A percentile compares a stretch with the other conserved stretches of the same genome.
Conservation (phyloP, 1,140 invertebrate genomes). For the Papilio glaucus region DNA sequence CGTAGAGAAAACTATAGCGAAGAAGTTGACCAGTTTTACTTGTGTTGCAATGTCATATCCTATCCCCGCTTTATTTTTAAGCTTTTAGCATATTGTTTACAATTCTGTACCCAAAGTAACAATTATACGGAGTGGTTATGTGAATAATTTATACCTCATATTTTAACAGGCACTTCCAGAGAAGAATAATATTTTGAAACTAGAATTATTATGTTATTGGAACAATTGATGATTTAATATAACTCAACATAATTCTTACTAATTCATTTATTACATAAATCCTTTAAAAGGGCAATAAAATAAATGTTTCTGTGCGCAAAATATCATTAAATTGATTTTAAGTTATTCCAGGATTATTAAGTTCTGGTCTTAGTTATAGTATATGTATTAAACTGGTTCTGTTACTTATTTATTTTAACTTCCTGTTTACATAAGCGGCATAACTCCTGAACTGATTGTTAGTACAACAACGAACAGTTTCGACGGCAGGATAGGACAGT, state of each 20-base stretch:
- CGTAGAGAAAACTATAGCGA: neutral
- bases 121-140: too few relatives aligned
- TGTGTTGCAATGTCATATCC: conserved; percentile 14
- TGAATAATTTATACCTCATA: too few relatives aligned
- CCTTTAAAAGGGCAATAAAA: neutral
- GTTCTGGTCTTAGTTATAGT: too few relatives aligned
- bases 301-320: neutral
- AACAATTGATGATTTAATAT: too few relatives aligned
- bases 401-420: neutral
- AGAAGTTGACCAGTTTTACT: neutral
- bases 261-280: neutral
- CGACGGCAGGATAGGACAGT: neutral
- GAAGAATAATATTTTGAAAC: too few relatives aligned
- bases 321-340: neutral
- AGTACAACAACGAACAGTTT: neutral
- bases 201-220: too few relatives aligned
- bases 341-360: neutral
- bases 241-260: neutral
- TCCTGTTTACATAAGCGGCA: neutral
- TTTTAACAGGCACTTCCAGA: too few relatives aligned
- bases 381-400: neutral
- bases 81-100: too few relatives aligned
- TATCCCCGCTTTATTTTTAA: neutral
- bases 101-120: neutral
- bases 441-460: neutral